Evolutionary conservation across 2,797 vertebrate genomes (phyloP).

Genomic region (Nyctibius grandis): DNA sequence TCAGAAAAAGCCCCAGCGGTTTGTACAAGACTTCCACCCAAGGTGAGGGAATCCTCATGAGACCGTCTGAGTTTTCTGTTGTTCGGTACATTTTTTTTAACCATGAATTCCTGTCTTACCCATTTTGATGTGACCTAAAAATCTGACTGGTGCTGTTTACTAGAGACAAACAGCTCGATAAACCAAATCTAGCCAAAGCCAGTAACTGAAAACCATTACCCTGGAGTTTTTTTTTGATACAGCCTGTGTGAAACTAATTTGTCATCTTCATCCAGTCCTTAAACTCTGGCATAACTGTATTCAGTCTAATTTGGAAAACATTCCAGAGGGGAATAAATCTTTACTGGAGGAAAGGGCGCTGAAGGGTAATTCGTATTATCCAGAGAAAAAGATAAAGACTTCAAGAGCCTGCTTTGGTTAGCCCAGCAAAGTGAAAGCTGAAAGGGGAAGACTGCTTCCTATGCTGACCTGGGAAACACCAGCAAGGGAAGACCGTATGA

Average conservation of each 20-base stretch:
- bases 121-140: neutral
- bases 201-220: neutral
- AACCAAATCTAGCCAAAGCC: neutral
- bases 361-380: neutral
- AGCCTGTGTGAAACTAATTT: neutral
- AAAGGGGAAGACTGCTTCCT: neutral
- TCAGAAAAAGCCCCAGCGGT: neutral
- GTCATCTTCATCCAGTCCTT: neutral
- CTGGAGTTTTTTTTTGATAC: neutral
- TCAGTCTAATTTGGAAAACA: neutral
- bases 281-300: neutral
- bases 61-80: neutral
- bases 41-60: slow-evolving; percentile 5
- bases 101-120: neutral
- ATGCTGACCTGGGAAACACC: neutral
- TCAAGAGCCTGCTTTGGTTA: neutral
- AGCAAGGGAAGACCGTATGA: neutral
- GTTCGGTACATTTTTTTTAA: neutral
- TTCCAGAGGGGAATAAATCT: neutral
- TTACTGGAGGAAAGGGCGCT: neutral
- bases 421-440: neutral
- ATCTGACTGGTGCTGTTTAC: neutral
- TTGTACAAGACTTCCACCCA: slow-evolving; percentile 30
- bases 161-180: neutral
- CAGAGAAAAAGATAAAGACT: neutral